Base-by-base conservation (phyloP, 2,797 vertebrate species). In the Linurgus olivaceus region DNA sequence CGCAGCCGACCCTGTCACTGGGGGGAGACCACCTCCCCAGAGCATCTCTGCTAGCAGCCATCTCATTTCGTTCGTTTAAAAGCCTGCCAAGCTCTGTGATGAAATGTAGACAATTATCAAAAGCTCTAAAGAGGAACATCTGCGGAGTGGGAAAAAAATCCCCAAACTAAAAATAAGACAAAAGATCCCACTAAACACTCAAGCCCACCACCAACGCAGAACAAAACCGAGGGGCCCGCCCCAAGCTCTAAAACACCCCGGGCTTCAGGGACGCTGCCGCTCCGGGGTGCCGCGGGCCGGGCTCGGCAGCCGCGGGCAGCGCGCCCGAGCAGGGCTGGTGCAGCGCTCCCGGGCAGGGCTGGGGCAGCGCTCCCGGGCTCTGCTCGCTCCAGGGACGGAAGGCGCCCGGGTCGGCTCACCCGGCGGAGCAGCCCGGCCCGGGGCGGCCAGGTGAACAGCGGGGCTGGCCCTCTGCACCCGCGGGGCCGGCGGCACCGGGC, bases 111-210 rank as follows among this genome's bases (percentile, higher is more conserved):
- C 57, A 47, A 6, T 18, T 86, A 86, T 44, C 17, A 26, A 80
- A 67, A 71, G 52, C 61, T 84, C 86, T 74, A 55, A 77, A 77
- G 28, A 88, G 17, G 21, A 86, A 70, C 72, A 73, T n/a, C 55
- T 83, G 33, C 9, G 18, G 12, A 79, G 19, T 8, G 11, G 13
- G 4, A 0, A 7, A 0, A 83, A 70, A 28, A 28, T 7, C 4
- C 4, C 17, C 4, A 17, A 47, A 52, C 23, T 5, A 28, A 57
- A 71, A 47, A 10, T 26, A 51, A 17, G 13, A 35, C 52, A 38
- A 33, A 52, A 52, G 59, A 25, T 11, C 2, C 13, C 62, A 33
- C 26, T 45, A 45, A 50, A 26, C 21, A 8, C 58, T 21, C 35
- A 66, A 74, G 11, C 2, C 10, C 52, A 13, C 17, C 19, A 26